A percentile compares a stretch with the other conserved stretches of the same genome.
Evolutionary conservation across 2,113 vertebrate genomes (phyloP).

Genomic region (Phoxinus phoxinus): DNA sequence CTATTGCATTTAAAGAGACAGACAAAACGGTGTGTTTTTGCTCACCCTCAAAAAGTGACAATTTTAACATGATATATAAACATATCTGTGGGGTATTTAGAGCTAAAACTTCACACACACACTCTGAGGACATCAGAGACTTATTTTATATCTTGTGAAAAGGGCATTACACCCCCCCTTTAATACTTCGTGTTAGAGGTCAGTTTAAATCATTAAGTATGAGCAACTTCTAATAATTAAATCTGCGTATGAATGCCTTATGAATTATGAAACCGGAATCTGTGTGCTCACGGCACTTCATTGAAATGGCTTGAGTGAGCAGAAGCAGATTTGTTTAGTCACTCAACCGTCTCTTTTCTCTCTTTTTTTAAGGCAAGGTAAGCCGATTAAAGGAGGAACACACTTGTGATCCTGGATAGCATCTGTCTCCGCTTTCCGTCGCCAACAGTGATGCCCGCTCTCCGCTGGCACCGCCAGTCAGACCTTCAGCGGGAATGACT

Average conservation of each 20-base stretch:
- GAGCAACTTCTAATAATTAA: neutral
- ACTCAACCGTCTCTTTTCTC: slow-evolving; percentile 50
- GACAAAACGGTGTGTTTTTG: too few relatives aligned
- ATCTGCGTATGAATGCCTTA: neutral
- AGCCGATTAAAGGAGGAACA: slow-evolving; percentile 60
- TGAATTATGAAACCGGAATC: neutral
- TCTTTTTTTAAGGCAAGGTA: slow-evolving; percentile 49
- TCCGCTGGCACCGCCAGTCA: neutral
- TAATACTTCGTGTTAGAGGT: neutral
- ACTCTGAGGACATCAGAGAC: too few relatives aligned
- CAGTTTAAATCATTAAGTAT: neutral
- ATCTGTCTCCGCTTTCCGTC: slow-evolving; percentile 49
- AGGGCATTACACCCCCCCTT: too few relatives aligned
- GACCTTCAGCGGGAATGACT: too few relatives aligned
- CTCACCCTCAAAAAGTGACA: too few relatives aligned
- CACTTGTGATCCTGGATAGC: slow-evolving; percentile 33
- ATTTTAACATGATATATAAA: too few relatives aligned
- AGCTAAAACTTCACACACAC: too few relatives aligned
- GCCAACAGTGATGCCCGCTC: slow-evolving; percentile 40
- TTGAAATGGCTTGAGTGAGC: neutral
- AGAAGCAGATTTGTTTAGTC: slow-evolving; percentile 34
- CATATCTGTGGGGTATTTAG: too few relatives aligned
- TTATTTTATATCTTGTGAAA: too few relatives aligned
- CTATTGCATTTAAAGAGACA: too few relatives aligned
- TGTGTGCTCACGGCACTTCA: neutral